phyloP scores from a whole-genome alignment of 2,797 vertebrate genomes.

The Muscicapa striata region DNA sequence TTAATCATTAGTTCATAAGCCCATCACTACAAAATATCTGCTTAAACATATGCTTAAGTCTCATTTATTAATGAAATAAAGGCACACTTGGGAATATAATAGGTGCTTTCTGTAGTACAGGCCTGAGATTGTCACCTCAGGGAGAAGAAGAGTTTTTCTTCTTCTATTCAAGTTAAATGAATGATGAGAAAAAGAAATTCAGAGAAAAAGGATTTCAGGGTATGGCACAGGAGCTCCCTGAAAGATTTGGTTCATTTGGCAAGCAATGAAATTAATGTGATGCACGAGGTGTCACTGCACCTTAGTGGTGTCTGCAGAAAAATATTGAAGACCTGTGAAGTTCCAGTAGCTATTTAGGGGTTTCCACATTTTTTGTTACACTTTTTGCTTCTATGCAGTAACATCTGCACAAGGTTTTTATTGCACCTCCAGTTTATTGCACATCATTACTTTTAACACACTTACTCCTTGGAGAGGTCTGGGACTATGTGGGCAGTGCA shows the following conservation, averaged over 20 bases:
- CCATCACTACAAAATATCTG: background rate
- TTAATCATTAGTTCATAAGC: background rate
- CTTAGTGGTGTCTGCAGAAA: background rate
- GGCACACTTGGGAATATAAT: background rate
- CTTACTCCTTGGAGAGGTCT: background rate
- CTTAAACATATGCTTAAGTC: background rate
- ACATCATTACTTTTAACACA: background rate
- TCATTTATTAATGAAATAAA: background rate
- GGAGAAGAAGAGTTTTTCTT: background rate
- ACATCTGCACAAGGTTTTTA: background rate
- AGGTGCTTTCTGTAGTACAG: background rate
- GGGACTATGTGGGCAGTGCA: background rate
- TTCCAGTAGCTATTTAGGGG: background rate
- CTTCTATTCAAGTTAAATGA: background rate
- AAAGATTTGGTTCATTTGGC: background rate
- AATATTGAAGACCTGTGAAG: background rate
- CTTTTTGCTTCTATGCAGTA: background rate
- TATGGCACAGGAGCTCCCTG: background rate
- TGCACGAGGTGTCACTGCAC: background rate
- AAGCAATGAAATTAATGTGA: background rate
- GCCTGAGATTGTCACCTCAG: background rate
- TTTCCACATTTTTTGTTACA: background rate
- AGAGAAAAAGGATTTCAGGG: background rate
- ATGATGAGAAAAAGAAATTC: background rate
- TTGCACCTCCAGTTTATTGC: background rate